Evolutionary conservation across 2,797 vertebrate species (phyloP), one percentile per base, ranked within the genome.

Genomic region (Benthosema pterotum): DNA sequence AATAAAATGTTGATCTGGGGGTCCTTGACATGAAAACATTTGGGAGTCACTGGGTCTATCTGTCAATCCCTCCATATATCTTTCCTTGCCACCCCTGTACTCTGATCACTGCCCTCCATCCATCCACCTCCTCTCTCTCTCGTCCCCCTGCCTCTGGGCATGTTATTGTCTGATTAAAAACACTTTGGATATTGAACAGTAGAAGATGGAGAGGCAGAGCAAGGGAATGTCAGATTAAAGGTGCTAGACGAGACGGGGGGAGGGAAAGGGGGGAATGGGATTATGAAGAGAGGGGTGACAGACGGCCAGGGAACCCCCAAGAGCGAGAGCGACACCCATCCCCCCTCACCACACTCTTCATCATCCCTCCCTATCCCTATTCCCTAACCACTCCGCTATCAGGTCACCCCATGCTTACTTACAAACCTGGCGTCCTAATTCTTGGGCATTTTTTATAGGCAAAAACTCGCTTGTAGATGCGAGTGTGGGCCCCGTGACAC

Each of bases 281-380:
- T 89, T 88, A 87, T 54, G 32, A 58, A 76, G 81, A 84, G 70
- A 78, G 75, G 78, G 80, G 77, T 77, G 78, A 84, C 87, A 90
- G 88, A 89, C 65, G 75, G 45, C 45, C 45, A 46, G 32, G 83
- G 74, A 64, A 77, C 72, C 67, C 77, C 77, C 59, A 42, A 67
- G 59, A 69, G 72, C 54, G 57, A 55, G 66, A 63, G 11, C 5
- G 42, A 13, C 46, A 16, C 64, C 78, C 77, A 69, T 17, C 57
- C 25, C 2, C 16, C 32, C 28, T 43, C 59, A 15, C 64, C 47
- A 9, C 32, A 38, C 43, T 63, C 7, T 13, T 19, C n/a, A 68
- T 67, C 48, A 74, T 57, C 73, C 64, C 6, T 60, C 58, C 28
- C 22, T 4, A 22, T 25, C 22, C 22, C 32, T 2, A 38, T 2